Percentiles rank a stretch among this genome's conserved stretches.
phyloP scores from a whole-genome alignment of 1,140 invertebrate genomes.

The Agrilus planipennis region DNA sequence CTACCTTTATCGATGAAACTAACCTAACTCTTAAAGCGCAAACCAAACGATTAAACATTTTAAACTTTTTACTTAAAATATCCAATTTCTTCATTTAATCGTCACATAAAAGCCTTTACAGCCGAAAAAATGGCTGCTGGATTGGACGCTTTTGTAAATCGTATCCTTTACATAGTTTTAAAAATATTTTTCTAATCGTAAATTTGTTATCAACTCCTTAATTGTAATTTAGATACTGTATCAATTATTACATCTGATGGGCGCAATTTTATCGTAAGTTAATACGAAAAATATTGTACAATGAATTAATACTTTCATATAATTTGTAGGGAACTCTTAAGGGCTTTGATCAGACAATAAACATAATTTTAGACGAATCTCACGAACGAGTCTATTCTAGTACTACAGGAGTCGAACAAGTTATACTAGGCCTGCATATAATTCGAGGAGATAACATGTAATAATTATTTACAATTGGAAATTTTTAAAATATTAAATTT shows the following conservation, averaged over 20 bases:
- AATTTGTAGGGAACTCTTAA: constrained; percentile 65
- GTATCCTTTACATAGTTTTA: constrained; percentile 46
- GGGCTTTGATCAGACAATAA: constrained; percentile 97
- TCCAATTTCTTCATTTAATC: too few relatives aligned
- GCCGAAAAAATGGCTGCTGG: constrained; percentile 82
- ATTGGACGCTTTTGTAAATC: constrained; percentile 76
- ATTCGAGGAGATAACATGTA: constrained; percentile 96
- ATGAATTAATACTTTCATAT: constrained; percentile 7
- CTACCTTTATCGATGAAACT: too few relatives aligned
- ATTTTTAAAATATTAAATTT: constrained; percentile 14
- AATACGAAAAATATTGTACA: constrained; percentile 9
- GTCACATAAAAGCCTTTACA: too few relatives aligned
- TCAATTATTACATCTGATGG: constrained; percentile 92
- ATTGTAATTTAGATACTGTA: constrained; percentile 57
- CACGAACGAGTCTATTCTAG: constrained; percentile 94
- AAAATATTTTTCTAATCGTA: not conserved
- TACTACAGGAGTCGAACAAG: constrained; percentile 87
- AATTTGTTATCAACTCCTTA: constrained; percentile 7
- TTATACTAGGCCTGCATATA: constrained; percentile 91
- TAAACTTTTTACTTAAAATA: too few relatives aligned
- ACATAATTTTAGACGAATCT: constrained; percentile 94
- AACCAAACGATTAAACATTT: too few relatives aligned
- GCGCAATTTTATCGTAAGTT: constrained; percentile 84
- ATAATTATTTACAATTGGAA: constrained; percentile 29
- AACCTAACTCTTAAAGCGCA: too few relatives aligned